Evolutionary conservation across 30 jellyfish, hydroid and myxozoan genomes (phyloP), one percentile per base, ranked within the genome.

Genomic region (Aurelia sp.): DNA sequence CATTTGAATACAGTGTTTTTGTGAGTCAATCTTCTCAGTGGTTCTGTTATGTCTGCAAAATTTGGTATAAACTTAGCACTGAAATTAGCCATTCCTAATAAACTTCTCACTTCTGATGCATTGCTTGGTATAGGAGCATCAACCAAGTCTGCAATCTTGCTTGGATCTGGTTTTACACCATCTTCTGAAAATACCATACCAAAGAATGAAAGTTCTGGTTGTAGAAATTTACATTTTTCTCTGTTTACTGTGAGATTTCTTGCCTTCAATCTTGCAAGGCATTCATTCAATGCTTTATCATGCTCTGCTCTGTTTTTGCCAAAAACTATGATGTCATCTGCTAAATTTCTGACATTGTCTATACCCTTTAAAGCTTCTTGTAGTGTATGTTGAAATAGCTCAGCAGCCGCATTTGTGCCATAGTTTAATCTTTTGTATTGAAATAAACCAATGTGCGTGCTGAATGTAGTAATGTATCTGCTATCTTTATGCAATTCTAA

Each of bases 131-230:
- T 27, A 47, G 66, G 84, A 10, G 62, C 81, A 20, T 71, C 37
- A 21, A 69, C 58, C 13, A 82, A 59, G n/a, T 31, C 69, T 70
- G 81, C 73, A 23, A 82, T 73, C 55, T 82, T 81, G 3, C 70
- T 69, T 3, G 27, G 91, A 55, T 84, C 80, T 11, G 92, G 91
- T 71, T 73, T 71, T 61, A 82, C 80, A 33, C 92, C 92, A 27
- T 27, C 33, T 27, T 27, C 33, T 27, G 33, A 27, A 27, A 27
- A 27, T 27, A 27, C 33, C 33, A 27, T 27, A 27, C 33, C 33
- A 27, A 27, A 27, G 33, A 27, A 27, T 27, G 33, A 27, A 27
- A 27, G 33, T 27, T 27, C 33, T 27, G 33, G 33, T 27, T 27
- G 33, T 27, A 27, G 33, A 27, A 27, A 27, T 27, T 27, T 27